Conservation (phyloP, 2,888 invertebrate species). For the Tetragnatha montana region DNA sequence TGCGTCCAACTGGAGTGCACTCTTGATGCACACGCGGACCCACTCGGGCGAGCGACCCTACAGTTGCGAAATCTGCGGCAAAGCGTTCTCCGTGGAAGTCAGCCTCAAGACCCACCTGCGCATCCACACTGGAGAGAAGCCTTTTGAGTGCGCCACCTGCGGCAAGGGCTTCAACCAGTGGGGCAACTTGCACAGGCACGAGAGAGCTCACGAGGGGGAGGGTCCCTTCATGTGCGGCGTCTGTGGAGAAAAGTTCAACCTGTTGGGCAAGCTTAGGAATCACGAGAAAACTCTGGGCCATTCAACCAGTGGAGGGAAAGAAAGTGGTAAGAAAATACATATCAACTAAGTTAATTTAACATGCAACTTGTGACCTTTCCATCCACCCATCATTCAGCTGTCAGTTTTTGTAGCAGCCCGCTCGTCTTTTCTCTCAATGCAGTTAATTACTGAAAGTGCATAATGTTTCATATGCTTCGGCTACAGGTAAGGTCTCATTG, state of each 20-base stretch:
- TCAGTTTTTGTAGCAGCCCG: too few species aligned
- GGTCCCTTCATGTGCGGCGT: neutral
- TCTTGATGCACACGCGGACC: neutral
- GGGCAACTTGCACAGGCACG: neutral
- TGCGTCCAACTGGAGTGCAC: neutral
- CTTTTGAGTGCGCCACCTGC: slow-evolving; percentile 8
- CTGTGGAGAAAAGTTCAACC: neutral
- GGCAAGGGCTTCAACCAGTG: slow-evolving; percentile 4
- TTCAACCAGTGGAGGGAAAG: too few species aligned
- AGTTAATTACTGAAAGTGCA: too few species aligned
- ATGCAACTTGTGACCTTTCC: too few species aligned
- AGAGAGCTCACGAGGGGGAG: neutral
- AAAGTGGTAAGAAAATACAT: too few species aligned
- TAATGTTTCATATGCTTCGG: too few species aligned
- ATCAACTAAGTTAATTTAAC: too few species aligned
- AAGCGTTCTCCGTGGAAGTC: slow-evolving; percentile 6
- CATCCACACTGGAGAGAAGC: slow-evolving; percentile 30
- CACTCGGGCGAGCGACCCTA: slow-evolving; percentile 20
- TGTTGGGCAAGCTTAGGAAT: too few species aligned
- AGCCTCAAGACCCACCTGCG: slow-evolving; percentile 1
- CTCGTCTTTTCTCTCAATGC: too few species aligned
- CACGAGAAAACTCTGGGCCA: too few species aligned
- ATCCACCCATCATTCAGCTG: too few species aligned
- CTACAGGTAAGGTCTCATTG: too few species aligned
- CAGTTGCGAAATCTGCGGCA: slow-evolving; percentile 4